phyloP scores from a whole-genome alignment of 2,113 vertebrate genomes.

The Bubalus kerabau region DNA sequence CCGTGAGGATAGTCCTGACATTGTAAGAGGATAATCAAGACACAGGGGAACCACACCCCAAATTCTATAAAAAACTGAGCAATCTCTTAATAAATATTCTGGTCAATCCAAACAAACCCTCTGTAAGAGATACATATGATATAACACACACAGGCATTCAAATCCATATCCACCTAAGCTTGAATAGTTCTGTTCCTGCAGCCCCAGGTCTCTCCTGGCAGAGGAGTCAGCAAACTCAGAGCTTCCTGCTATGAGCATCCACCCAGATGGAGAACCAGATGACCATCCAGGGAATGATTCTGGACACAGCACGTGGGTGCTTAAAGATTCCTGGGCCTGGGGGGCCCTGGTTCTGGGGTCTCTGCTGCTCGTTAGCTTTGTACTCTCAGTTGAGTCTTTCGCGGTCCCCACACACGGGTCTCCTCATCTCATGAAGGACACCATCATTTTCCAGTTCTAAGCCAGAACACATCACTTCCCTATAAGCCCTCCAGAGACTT shows the following conservation, averaged over 20 bases:
- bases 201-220: neutral
- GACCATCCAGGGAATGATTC: neutral
- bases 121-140: neutral
- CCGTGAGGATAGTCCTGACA: neutral
- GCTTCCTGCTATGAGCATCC: neutral
- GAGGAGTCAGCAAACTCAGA: neutral
- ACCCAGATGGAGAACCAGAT: neutral
- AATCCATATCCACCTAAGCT: neutral
- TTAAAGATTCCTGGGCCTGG: neutral
- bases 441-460: neutral
- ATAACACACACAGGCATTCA: neutral
- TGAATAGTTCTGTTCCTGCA: neutral
- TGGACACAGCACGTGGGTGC: rapidly evolving
- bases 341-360: neutral
- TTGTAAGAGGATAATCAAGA: conserved; percentile 32
- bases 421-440: neutral
- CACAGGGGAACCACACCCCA: neutral
- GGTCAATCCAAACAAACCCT: neutral
- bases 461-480: neutral
- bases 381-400: neutral
- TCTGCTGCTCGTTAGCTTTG: neutral
- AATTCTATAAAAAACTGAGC: neutral
- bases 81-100: neutral
- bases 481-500: neutral
- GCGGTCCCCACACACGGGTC: rapidly evolving